Conservation (phyloP, 2,797 vertebrate genomes). For the Gymnopithys bicolor region DNA sequence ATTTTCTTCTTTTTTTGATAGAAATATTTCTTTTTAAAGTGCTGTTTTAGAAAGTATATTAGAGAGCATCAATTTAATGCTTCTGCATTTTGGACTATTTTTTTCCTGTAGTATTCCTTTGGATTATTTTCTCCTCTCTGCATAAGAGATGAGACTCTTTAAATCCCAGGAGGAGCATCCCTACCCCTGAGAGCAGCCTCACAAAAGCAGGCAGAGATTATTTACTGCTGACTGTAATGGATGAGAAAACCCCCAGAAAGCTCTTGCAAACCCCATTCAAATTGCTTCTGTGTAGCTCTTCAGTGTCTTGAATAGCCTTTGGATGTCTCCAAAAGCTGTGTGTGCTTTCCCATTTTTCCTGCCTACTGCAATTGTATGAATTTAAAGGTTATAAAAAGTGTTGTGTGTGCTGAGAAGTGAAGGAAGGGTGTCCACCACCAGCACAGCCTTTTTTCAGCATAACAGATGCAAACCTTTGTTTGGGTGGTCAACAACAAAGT, state of each 20-base stretch:
- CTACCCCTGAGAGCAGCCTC: neutral
- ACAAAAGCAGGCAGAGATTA: neutral
- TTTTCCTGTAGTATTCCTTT: neutral
- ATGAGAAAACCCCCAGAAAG: neutral
- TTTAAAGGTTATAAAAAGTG: neutral
- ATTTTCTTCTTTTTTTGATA: neutral
- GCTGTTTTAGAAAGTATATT: neutral
- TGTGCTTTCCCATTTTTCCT: constrained; percentile 19
- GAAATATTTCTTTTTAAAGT: neutral
- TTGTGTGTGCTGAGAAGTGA: neutral
- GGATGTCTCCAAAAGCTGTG: neutral
- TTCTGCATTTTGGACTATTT: neutral
- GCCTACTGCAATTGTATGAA: neutral
- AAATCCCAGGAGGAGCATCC: neutral
- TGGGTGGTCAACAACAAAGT: neutral
- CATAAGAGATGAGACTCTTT: neutral
- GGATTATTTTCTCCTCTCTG: neutral
- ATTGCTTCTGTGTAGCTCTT: neutral
- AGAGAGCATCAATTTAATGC: neutral
- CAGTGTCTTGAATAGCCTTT: neutral
- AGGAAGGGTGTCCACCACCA: neutral
- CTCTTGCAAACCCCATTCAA: neutral
- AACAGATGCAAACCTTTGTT: neutral
- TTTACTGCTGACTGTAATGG: neutral
- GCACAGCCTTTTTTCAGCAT: neutral